These are phyloP conservation scores for Spinibarbus caldwelli DNA, from an alignment of 2,797 vertebrate species.

Conservation along the genomic window DNA sequence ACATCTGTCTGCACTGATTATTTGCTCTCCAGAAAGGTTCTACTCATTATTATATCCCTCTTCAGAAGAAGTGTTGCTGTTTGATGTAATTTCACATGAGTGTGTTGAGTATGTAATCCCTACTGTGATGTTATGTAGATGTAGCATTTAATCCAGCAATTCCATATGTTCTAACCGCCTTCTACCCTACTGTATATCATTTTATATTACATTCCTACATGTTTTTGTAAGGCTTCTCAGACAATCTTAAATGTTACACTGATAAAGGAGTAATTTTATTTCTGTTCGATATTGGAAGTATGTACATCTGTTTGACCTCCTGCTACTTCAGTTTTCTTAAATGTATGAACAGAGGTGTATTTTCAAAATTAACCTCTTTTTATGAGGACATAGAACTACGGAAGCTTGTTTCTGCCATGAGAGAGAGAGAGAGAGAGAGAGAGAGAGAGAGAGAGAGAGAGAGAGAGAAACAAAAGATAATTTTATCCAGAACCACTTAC, in stretches of 20 bases:
- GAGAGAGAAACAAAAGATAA: neutral
- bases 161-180: neutral
- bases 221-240: neutral
- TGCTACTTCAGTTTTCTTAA: neutral
- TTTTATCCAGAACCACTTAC: neutral
- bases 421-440: neutral
- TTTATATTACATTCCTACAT: neutral
- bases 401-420: neutral
- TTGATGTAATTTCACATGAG: constrained; percentile 9
- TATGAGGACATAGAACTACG: neutral
- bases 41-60: neutral
- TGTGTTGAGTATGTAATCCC: neutral
- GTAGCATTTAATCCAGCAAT: constrained; percentile 14
- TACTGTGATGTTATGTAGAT: neutral
- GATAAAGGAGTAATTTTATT: neutral
- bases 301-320: neutral
- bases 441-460: too few relatives aligned
- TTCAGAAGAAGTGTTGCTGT: neutral
- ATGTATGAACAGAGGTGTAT: neutral
- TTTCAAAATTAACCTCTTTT: neutral
- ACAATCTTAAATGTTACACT: neutral
- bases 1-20: neutral
- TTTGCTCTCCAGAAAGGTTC: neutral
- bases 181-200: neutral
- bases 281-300: too few relatives aligned